Percentiles rank a stretch among this genome's conserved stretches.
These are phyloP conservation scores for Brachypodius melanocephalos DNA, from an alignment of 2,113 vertebrate genomes.

Conservation along the genomic window DNA sequence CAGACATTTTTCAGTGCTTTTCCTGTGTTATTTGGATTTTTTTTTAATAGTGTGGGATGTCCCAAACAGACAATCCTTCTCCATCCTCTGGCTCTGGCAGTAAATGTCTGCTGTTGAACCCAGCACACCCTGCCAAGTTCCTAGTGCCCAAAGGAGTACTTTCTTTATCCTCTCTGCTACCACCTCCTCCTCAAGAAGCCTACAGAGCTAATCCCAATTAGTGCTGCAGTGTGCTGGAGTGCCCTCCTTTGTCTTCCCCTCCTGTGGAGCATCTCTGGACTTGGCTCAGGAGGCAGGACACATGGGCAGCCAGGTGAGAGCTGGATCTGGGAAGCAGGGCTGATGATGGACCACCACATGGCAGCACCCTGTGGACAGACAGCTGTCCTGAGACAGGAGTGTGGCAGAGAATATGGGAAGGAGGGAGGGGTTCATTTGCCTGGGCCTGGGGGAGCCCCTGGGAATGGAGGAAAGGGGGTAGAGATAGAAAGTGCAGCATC, in stretches of 20 bases:
- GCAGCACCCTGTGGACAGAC: background rate
- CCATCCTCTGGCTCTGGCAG: background rate
- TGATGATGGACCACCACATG: background rate
- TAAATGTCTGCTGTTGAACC: background rate
- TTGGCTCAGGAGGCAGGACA: background rate
- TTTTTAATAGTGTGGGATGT: background rate
- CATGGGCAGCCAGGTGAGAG: background rate
- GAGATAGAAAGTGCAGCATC: conserved; percentile 27
- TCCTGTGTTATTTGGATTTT: background rate
- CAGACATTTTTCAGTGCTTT: background rate
- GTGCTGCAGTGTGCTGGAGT: background rate
- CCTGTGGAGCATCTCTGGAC: background rate
- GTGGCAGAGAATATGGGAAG: background rate
- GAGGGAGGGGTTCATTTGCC: background rate
- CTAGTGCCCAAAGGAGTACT: background rate
- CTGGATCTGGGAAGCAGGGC: background rate
- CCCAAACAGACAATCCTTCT: background rate
- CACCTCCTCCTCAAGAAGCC: background rate
- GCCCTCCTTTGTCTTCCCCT: background rate
- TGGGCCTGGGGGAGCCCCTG: background rate
- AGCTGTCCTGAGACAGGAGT: background rate
- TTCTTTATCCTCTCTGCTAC: background rate
- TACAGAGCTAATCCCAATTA: background rate
- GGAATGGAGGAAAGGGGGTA: background rate
- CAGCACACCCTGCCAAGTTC: background rate